A percentile compares a stretch with the other conserved stretches of the same genome.
phyloP scores from a whole-genome alignment of 2,888 invertebrate genomes.

The Carcina quercana region DNA sequence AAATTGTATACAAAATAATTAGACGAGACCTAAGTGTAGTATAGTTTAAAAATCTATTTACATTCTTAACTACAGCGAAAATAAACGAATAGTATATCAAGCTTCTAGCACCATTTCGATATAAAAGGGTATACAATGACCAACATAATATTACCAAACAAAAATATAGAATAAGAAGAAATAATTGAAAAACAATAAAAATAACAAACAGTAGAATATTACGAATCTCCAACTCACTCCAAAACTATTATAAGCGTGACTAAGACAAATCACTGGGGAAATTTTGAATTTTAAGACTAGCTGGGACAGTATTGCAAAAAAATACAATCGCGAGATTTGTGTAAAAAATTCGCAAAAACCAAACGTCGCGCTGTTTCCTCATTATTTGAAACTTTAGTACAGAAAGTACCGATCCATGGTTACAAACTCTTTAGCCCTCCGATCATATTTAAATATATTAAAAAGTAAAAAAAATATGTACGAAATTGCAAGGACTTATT shows the following conservation, averaged over 20 bases:
- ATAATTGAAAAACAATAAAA: slow-evolving; percentile 39
- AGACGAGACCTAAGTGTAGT: background rate
- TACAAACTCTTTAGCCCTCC: no score
- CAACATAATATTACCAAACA: slow-evolving; percentile 67
- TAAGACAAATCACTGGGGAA: slow-evolving; percentile 39
- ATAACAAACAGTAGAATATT: slow-evolving; percentile 39
- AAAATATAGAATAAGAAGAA: slow-evolving; percentile 42
- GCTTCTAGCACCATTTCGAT: slow-evolving; percentile 73
- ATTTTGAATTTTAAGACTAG: slow-evolving; percentile 64
- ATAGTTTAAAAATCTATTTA: no score
- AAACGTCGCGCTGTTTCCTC: no score
- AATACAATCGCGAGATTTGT: no score
- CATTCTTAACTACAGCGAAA: slow-evolving; percentile 50
- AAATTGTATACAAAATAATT: slow-evolving; percentile 15
- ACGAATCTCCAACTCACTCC: slow-evolving; percentile 21
- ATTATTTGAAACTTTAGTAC: no score
- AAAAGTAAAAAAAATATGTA: no score
- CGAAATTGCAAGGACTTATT: no score
- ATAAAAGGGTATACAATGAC: slow-evolving; percentile 58
- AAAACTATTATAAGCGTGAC: slow-evolving; percentile 32
- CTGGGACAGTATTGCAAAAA: slow-evolving; percentile 53
- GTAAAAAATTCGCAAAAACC: no score
- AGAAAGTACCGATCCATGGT: no score
- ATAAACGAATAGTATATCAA: slow-evolving; percentile 52
- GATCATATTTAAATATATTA: no score